phyloP scores from a whole-genome alignment of 2,113 vertebrate species.

The Bostrychus sinensis region DNA sequence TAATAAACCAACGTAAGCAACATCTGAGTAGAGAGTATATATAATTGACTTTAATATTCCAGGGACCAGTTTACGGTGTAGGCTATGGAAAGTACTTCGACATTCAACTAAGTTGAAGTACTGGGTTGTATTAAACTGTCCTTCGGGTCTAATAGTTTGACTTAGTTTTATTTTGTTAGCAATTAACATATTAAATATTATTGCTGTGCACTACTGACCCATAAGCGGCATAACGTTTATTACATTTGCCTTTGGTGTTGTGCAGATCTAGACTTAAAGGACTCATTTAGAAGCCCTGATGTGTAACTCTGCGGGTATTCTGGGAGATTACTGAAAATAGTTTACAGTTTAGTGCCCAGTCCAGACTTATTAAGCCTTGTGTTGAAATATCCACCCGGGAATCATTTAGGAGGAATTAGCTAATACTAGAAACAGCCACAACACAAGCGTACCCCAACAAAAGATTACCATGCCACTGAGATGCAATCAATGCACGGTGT shows the following conservation, averaged over 20 bases:
- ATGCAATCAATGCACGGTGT: conserved; percentile 47
- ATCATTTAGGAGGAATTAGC: conserved; percentile 52
- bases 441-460: conserved; percentile 32
- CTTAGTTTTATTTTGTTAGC: neutral
- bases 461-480: conserved; percentile 56
- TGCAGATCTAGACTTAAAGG: conserved; percentile 4
- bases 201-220: neutral
- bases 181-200: conserved; percentile 1
- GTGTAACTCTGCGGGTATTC: conserved; percentile 2
- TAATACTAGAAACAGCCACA: conserved; percentile 22
- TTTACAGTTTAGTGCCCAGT: conserved; percentile 26
- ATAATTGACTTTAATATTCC: no score
- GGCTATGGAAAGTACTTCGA: neutral
- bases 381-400: conserved; percentile 49
- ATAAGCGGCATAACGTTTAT: neutral
- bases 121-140: no score
- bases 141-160: neutral
- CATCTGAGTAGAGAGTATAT: no score
- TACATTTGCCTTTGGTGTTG: neutral
- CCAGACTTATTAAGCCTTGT: conserved; percentile 45
- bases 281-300: neutral
- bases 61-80: neutral
- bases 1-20: neutral
- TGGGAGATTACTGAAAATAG: conserved; percentile 3
- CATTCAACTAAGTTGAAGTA: neutral